A percentile compares a stretch with the other conserved stretches of the same genome.
These are phyloP conservation scores for Napeogenes sylphis DNA, from an alignment of 2,888 invertebrate species.

Conservation along the genomic window DNA sequence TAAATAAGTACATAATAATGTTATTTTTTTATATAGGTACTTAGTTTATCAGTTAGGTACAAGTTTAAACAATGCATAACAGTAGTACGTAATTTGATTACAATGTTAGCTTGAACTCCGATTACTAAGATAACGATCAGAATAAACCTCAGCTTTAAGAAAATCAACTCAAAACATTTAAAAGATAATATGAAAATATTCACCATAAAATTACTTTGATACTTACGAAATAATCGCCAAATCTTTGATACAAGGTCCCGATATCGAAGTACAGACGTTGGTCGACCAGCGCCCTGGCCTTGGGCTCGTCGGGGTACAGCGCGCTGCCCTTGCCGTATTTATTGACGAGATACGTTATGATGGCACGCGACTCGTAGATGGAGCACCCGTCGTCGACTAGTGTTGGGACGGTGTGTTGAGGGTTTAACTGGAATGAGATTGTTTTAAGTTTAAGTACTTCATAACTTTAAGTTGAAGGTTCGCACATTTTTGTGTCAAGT, in stretches of 20 bases:
- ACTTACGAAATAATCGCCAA: conserved; percentile 85
- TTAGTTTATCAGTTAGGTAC: too few species aligned
- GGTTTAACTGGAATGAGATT: conserved; percentile 81
- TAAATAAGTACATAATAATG: too few species aligned
- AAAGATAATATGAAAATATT: conserved; percentile 6
- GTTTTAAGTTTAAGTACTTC: not conserved
- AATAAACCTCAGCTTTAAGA: too few species aligned
- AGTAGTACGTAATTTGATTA: too few species aligned
- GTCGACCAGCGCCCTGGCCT: conserved; percentile 86
- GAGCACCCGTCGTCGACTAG: conserved; percentile 88
- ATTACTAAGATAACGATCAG: too few species aligned
- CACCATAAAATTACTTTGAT: not conserved
- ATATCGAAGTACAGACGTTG: conserved; percentile 89
- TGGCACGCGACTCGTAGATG: conserved; percentile 91
- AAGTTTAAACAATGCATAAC: too few species aligned
- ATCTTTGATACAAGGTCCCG: conserved; percentile 84
- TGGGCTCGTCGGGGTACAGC: conserved; percentile 87
- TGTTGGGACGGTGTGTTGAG: conserved; percentile 91
- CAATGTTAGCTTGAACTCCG: too few species aligned
- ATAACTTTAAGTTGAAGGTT: too few species aligned
- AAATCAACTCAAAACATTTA: not conserved
- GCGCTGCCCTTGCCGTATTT: conserved; percentile 88
- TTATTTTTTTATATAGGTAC: too few species aligned
- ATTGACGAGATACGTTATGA: conserved; percentile 86
- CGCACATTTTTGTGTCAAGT: too few species aligned